Evolutionary conservation across 2,888 invertebrate species (phyloP).

Genomic region (Corbicula japonica): DNA sequence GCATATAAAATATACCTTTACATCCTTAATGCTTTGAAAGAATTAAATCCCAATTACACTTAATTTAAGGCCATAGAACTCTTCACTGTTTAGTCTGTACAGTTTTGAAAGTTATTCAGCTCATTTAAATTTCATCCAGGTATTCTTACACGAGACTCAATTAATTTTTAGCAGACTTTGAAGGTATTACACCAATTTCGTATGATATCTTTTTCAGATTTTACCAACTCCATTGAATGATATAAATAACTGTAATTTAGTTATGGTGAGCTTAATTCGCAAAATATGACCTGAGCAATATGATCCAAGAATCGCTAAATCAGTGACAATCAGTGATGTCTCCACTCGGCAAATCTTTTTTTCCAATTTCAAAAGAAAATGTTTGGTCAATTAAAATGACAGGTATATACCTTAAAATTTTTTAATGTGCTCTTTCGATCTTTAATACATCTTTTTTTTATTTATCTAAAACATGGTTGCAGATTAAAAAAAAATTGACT

Average conservation of each 20-base stretch:
- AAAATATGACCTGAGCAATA: constrained; percentile 28
- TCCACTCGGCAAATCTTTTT: constrained; percentile 31
- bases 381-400: constrained; percentile 28
- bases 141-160: too few species aligned
- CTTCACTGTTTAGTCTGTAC: too few species aligned
- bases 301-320: constrained; percentile 17
- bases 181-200: constrained; percentile 8
- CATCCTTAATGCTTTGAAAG: too few species aligned
- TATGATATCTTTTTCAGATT: constrained; percentile 11
- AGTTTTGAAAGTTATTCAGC: too few species aligned
- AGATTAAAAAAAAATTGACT: too few species aligned
- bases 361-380: constrained; percentile 46
- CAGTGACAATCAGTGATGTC: constrained; percentile 38
- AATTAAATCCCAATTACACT: too few species aligned
- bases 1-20: too few species aligned
- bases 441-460: too few species aligned
- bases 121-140: too few species aligned
- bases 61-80: too few species aligned
- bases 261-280: constrained; percentile 1
- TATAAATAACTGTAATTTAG: constrained; percentile 25
- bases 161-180: not conserved
- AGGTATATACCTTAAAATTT: constrained; percentile 1
- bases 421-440: too few species aligned
- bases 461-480: too few species aligned
- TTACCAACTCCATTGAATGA: constrained; percentile 11